Percentiles rank a stretch among this genome's conserved stretches.
Conservation (phyloP, 2,113 vertebrate genomes). For the Gorsachius goisagi region DNA sequence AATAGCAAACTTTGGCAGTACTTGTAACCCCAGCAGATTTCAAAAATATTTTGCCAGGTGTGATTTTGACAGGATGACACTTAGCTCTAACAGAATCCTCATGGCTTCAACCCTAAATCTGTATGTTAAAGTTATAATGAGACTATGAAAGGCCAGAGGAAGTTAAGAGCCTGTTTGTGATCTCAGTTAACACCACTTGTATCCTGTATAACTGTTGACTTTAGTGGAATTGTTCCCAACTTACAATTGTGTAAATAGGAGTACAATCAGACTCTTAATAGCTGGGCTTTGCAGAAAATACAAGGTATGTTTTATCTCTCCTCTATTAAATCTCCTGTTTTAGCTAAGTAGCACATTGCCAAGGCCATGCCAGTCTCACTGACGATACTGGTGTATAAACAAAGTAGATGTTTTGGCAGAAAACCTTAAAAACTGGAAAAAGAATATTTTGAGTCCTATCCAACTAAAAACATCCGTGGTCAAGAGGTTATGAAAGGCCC, state of each 20-base stretch:
- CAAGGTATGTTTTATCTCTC: neutral
- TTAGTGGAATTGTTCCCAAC: neutral
- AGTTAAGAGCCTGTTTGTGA: neutral
- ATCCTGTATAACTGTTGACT: neutral
- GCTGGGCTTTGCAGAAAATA: neutral
- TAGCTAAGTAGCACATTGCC: neutral
- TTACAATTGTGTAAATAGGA: neutral
- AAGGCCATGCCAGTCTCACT: neutral
- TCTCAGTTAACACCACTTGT: neutral
- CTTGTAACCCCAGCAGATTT: neutral
- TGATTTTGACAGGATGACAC: neutral
- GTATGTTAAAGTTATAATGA: neutral
- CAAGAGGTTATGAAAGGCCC: slow-evolving; percentile 21
- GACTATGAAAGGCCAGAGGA: neutral
- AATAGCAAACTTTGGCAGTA: neutral
- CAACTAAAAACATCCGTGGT: slow-evolving; percentile 44
- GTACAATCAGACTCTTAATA: neutral
- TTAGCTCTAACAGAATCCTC: neutral
- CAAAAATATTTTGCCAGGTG: neutral
- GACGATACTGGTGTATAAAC: neutral
- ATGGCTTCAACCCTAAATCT: neutral
- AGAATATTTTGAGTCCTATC: neutral
- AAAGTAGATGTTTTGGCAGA: neutral
- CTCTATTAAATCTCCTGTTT: neutral
- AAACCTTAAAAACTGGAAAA: neutral